Evolutionary conservation across 2,888 invertebrate species (phyloP), one percentile per base, ranked within the genome.

Genomic region (Periphyllus acericola): DNA sequence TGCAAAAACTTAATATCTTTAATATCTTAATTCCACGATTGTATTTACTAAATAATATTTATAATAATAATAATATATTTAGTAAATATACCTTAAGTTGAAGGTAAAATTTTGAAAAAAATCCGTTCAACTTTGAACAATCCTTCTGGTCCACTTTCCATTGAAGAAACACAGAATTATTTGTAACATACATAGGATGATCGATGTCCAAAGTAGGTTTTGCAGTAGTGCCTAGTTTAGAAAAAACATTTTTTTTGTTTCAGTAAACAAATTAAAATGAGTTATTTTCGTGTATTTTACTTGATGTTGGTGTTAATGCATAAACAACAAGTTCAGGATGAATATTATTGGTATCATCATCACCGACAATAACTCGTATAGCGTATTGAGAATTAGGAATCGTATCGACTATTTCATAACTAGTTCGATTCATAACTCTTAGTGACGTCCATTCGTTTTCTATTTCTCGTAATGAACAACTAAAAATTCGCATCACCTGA

Each of bases 101-200:
- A 9, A 81, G 9, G 40, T 68, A 81, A 17, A 40, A 81, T 29
- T 36, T 68, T n/a, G 68, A 81, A n/a, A 81, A 68, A 11, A 81
- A 71, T 29, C 71, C 81, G 19, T 81, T 81, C 21, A 81, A 21
- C 19, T 81, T 68, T 2, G 40, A 46, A 34, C 81, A 81, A 19
- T 40, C n/a, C 1, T 46, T n/a, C 4, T 8, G 81, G 19, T 81
- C 40, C 1, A 71, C 8, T 46, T 46, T 81, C 68, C 81, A 81
- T 71, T 71, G 17, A 46, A 81, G 19, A 19, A n/a, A 68, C 29
- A 81, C 81, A 4, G 81, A 71, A 9, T 55, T 81, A n/a, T 81
- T 81, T 0, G 81, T 71, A 2, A 81, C 21, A 46, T 11, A 8
- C 8, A 46, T 40, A 21, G 68, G 68, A 21, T 32, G 32, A 4